Evolutionary conservation across 2,113 vertebrate genomes (phyloP).

Genomic region (Suricata suricatta): DNA sequence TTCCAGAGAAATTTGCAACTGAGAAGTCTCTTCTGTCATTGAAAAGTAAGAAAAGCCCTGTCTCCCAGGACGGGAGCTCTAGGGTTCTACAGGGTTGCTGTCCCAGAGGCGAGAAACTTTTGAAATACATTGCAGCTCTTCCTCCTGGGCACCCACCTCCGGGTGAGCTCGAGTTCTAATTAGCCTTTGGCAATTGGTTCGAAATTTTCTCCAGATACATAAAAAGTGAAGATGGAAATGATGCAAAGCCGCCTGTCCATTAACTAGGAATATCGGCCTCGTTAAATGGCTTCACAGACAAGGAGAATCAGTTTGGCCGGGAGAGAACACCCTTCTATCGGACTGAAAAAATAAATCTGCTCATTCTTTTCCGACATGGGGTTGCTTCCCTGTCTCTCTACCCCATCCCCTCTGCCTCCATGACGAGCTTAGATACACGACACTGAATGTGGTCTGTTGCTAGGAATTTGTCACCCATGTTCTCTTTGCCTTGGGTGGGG

Average conservation of each 20-base stretch:
- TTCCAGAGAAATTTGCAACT: background rate
- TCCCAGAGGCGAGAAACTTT: background rate
- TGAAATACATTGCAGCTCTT: background rate
- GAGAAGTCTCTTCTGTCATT: background rate
- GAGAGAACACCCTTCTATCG: background rate
- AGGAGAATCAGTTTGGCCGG: background rate
- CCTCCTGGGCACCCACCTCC: background rate
- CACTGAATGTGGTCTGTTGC: background rate
- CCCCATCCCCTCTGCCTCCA: background rate
- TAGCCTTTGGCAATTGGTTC: conserved; percentile 23
- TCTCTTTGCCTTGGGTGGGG: background rate
- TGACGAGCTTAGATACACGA: background rate
- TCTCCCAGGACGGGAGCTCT: background rate
- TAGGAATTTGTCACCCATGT: conserved; percentile 2
- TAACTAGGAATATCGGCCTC: background rate
- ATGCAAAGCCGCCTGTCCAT: conserved; percentile 32
- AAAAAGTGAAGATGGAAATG: conserved; percentile 20
- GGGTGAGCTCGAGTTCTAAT: background rate
- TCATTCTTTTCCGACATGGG: background rate
- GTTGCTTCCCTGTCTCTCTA: background rate
- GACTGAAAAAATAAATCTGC: background rate
- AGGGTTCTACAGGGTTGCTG: background rate
- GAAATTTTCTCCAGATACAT: conserved; percentile 39
- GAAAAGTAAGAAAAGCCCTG: background rate
- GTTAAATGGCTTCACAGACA: background rate